A percentile compares a stretch with the other conserved stretches of the same genome.
These are phyloP conservation scores for Plebejus anna DNA, from an alignment of 2,888 invertebrate genomes.

Conservation along the genomic window DNA sequence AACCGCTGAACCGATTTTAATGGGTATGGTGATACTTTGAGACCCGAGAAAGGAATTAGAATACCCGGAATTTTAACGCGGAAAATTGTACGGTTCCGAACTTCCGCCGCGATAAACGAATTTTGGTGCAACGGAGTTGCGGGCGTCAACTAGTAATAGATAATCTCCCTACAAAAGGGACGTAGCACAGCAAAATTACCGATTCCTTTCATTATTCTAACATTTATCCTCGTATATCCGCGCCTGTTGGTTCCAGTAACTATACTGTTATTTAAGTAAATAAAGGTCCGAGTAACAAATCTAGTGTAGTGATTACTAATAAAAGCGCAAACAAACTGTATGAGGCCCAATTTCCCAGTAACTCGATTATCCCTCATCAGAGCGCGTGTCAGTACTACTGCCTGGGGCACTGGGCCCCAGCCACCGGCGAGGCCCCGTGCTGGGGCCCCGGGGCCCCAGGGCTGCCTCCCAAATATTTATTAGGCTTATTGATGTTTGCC, in stretches of 20 bases:
- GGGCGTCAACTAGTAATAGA: too few relatives aligned
- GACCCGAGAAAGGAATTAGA: too few relatives aligned
- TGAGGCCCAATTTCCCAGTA: background rate
- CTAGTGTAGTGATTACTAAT: background rate
- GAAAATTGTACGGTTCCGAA: too few relatives aligned
- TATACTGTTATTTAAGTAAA: background rate
- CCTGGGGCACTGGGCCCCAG: slow-evolving; percentile 1
- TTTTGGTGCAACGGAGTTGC: too few relatives aligned
- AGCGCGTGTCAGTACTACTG: background rate
- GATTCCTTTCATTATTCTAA: too few relatives aligned
- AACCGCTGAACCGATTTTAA: too few relatives aligned
- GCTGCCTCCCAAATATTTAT: background rate
- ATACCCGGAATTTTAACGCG: too few relatives aligned
- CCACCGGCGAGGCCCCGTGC: background rate
- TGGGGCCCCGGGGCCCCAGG: background rate
- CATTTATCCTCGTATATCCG: too few relatives aligned
- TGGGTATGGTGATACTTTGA: too few relatives aligned
- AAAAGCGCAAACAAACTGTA: background rate
- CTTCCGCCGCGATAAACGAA: too few relatives aligned
- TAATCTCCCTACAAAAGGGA: too few relatives aligned
- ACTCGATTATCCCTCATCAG: slow-evolving; percentile 12
- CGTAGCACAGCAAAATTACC: too few relatives aligned
- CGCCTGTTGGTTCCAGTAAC: background rate
- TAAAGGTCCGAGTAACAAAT: background rate
- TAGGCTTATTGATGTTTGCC: background rate